A percentile compares a stretch with the other conserved stretches of the same genome.
These are phyloP conservation scores for Anolis carolinensis DNA, from an alignment of 2,113 vertebrate genomes.

Conservation along the genomic window DNA sequence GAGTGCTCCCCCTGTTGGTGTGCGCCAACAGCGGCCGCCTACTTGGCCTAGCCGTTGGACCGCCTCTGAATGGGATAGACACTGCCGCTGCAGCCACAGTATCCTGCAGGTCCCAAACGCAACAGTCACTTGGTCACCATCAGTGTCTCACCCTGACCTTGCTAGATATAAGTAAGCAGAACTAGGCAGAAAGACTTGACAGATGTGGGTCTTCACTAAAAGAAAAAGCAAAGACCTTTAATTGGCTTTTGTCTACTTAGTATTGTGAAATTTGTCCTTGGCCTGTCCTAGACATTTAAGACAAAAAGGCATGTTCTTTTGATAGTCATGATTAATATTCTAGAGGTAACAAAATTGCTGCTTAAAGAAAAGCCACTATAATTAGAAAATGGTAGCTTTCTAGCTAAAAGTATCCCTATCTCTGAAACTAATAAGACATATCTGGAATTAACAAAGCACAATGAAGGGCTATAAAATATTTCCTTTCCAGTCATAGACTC, in stretches of 20 bases:
- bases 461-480: neutral
- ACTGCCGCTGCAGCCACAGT: too few relatives aligned
- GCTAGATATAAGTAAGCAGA: too few relatives aligned
- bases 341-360: neutral
- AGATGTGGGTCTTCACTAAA: neutral
- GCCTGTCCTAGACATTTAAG: neutral
- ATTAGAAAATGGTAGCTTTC: neutral
- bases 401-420: too few relatives aligned
- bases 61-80: too few relatives aligned
- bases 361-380: neutral
- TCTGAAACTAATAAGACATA: neutral
- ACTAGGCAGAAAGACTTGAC: too few relatives aligned
- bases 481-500: neutral
- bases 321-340: neutral
- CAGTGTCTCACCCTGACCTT: too few relatives aligned
- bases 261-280: neutral
- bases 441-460: neutral
- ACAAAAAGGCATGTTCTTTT: neutral
- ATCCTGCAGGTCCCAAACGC: too few relatives aligned
- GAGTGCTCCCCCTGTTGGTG: too few relatives aligned
- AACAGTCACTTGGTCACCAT: too few relatives aligned
- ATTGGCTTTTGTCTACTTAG: neutral
- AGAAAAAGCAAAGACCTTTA: neutral
- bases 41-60: too few relatives aligned
- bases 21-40: too few relatives aligned